Evolutionary conservation across 2,797 vertebrate genomes (phyloP), one percentile per base, ranked within the genome.

Genomic region (Sebastes cheni): DNA sequence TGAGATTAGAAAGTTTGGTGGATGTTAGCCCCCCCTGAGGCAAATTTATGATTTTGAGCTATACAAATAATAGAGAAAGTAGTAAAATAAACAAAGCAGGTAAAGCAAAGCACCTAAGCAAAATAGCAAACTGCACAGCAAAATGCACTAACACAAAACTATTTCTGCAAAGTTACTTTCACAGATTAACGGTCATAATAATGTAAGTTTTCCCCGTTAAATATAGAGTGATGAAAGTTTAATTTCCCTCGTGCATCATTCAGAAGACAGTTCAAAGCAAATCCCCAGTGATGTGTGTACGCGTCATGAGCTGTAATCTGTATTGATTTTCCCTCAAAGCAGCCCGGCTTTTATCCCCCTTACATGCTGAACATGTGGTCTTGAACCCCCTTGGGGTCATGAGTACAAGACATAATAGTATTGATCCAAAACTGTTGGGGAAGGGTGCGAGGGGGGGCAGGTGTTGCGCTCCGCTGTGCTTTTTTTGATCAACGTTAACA

Each of bases 261-360:
- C 79, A 79, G 71, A 74, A 74, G 78, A 84, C 1, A 23, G 39
- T 72, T 91, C 84, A 91, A 80, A 89, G 81, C 58, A 20, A 75
- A 78, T 80, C 86, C 82, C 85, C 60, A 1, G 65, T 4, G 80
- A 84, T 16, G 77, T 16, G 46, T 83, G 73, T 73, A 0, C 18
- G 61, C 52, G 58, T 89, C 88, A 86, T 65, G 72, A 88, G 81
- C 81, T 89, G 80, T 87, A 84, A 89, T 93, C 89, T 76, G 69
- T 78, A 94, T 91, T 86, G 92, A 93, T 92, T 91, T 90, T 55
- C 10, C 75, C 82, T 87, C 84, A 85, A 76, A 88, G 87, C 79
- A 16, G 67, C 52, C 2, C 30, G 4, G 76, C 81, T 66, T 79
- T 81, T 29, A 84, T 73, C 81, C 81, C 32, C n/a, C 59, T 12